These are phyloP conservation scores for Prochilodus magdalenae DNA, from an alignment of 2,113 vertebrate species.

Conservation along the genomic window DNA sequence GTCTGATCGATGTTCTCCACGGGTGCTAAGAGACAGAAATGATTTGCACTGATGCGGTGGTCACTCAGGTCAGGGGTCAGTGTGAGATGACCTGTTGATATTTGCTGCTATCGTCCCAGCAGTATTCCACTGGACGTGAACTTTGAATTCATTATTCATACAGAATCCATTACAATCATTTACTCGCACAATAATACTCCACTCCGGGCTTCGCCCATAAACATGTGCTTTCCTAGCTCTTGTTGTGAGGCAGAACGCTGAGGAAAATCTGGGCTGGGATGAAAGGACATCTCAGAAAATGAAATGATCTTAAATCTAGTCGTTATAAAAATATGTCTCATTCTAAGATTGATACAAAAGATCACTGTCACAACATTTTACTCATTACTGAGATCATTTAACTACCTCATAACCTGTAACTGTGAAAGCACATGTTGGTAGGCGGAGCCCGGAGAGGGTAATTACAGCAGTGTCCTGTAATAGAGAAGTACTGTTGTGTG, in stretches of 20 bases:
- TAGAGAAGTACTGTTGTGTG: too few species aligned
- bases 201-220: not conserved
- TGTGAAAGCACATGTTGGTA: too few species aligned
- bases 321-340: too few species aligned
- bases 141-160: not conserved
- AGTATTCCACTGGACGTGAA: not conserved
- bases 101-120: not conserved
- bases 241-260: not conserved
- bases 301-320: too few species aligned
- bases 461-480: too few species aligned
- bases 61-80: not conserved
- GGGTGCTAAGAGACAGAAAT: not conserved
- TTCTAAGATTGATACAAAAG: too few species aligned
- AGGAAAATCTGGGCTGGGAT: too few species aligned
- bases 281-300: too few species aligned
- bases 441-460: too few species aligned
- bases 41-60: not conserved
- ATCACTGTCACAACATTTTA: too few species aligned
- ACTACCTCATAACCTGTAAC: too few species aligned
- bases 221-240: not conserved
- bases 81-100: not conserved
- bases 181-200: not conserved
- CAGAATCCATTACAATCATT: not conserved
- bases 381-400: too few species aligned
- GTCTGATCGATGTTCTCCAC: not conserved